Base-by-base conservation (phyloP, 92 coral and sea anemone species). In the Phymanthus crucifer region DNA sequence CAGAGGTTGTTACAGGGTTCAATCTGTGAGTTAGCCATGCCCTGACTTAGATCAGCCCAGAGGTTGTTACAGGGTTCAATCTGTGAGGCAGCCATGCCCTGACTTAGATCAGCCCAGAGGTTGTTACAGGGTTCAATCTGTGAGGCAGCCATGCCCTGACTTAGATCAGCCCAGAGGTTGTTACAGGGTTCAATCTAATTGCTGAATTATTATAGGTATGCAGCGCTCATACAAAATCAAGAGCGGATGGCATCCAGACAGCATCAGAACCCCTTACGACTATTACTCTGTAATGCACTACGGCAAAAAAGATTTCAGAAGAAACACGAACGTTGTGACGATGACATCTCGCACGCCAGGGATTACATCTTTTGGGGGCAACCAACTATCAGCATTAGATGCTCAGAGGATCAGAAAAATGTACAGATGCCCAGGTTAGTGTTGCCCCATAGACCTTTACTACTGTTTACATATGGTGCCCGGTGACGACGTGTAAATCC, bases 281-380 rank as follows among this genome's bases (percentile, higher is more conserved):
- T 93, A 93, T 80, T 65, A 86, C 72, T 95, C 98, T 57, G 84
- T 95, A 35, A 95, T 95, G 98, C 98, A 95, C 66, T 95, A 95
- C 77, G 97, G 98, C 0, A 80, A 88, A 17, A 72, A 75, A 43
- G 98, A 94, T 74, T 95, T 95, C 75, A 69, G 73, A 69, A 2
- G 13, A 33, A 26, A 47, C 9, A 8, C n/a, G 6, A 17, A n/a
- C 4, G 36, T 19, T 3, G 80, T 76, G 18, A 95, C 98, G 2
- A 90, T 95, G 72, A 82, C 75, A 14, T 91, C 98, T 29, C 78
- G 79, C 76, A 74, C 73, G 6, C 69, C 88, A 33, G 67, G 83
- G 23, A 72, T 88, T 24, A 82, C 78, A 75, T 64, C 35, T 54
- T 95, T 95, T 84, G 98, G 98, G 35, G 94, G 90, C 16, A 43